These are phyloP conservation scores for Equus quagga DNA, from an alignment of 2,113 vertebrate genomes.

Conservation along the genomic window DNA sequence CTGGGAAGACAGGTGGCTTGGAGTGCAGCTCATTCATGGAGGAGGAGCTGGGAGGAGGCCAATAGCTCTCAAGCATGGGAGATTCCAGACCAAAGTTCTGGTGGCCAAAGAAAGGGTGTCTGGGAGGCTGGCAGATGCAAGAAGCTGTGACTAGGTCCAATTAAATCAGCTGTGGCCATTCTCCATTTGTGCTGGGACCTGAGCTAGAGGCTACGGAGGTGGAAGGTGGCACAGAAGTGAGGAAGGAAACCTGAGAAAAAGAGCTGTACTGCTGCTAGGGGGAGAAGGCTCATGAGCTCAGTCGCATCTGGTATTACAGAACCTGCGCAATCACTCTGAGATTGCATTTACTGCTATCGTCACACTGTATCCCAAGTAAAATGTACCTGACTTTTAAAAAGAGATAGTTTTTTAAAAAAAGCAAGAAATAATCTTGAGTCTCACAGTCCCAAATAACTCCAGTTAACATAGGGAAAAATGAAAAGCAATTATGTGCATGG, in stretches of 20 bases:
- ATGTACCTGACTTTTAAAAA: neutral
- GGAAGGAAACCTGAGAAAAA: neutral
- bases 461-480: neutral
- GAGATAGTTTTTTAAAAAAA: neutral
- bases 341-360: neutral
- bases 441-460: neutral
- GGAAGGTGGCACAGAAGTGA: neutral
- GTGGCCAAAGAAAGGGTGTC: accelerated
- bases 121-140: neutral
- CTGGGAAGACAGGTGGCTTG: neutral
- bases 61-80: accelerated
- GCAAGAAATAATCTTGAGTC: neutral
- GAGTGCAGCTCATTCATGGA: neutral
- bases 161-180: neutral
- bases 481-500: neutral
- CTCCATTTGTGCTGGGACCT: neutral
- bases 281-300: neutral
- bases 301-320: neutral
- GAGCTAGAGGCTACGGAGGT: neutral
- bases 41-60: neutral
- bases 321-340: neutral
- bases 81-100: neutral
- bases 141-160: neutral
- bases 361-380: neutral
- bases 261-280: accelerated